These are phyloP conservation scores for Toxotes jaculatrix DNA, from an alignment of 2,113 vertebrate species.

Conservation along the genomic window DNA sequence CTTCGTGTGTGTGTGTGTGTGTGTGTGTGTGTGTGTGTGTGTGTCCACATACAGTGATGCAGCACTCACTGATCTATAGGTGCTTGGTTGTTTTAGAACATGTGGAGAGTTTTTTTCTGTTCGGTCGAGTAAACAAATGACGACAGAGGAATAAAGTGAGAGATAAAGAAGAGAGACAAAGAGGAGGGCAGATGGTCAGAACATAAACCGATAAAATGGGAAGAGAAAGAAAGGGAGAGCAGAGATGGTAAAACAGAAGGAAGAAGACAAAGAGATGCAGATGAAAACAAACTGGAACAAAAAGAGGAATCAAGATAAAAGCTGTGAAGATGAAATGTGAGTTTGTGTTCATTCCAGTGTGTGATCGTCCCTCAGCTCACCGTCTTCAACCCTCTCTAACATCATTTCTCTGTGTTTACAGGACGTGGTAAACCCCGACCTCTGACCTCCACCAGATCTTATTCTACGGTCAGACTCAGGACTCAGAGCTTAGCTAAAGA, in stretches of 20 bases:
- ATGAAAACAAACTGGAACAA: constrained; percentile 48
- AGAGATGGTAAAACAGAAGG: background rate
- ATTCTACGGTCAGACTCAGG: background rate
- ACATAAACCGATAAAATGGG: constrained; percentile 24
- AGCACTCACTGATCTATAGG: constrained; percentile 38
- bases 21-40: constrained; percentile 4
- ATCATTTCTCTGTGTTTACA: background rate
- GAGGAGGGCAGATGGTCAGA: constrained; percentile 47
- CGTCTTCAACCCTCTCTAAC: background rate
- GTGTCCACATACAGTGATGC: background rate
- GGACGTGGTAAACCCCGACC: background rate
- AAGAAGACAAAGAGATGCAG: constrained; percentile 35
- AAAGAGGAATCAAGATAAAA: constrained; percentile 33
- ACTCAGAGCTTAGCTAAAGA: too few relatives aligned
- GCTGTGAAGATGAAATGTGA: background rate
- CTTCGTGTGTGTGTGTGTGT: too few relatives aligned
- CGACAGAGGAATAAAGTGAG: constrained; percentile 17
- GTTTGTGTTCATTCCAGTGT: background rate
- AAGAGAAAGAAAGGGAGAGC: background rate
- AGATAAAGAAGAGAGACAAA: background rate
- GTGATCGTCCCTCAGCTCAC: background rate
- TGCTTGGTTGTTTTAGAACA: background rate
- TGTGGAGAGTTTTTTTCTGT: background rate
- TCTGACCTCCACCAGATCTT: constrained; percentile 3
- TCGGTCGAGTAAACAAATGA: constrained; percentile 18